Conservation (phyloP, 2,113 vertebrate species). For the Channa maculata region DNA sequence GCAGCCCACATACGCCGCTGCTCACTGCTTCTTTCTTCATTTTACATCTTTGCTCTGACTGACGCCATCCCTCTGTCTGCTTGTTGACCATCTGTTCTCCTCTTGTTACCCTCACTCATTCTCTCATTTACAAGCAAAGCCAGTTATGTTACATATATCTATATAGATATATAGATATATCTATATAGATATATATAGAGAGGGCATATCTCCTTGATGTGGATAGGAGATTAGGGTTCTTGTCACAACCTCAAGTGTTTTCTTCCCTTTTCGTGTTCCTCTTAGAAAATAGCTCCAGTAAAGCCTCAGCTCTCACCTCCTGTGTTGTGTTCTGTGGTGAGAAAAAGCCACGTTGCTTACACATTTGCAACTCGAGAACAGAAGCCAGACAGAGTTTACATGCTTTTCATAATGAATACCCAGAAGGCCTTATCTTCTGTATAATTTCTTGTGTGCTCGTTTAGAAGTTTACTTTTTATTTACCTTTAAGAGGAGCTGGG, state of each 20-base stretch:
- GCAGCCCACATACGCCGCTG: constrained; percentile 59
- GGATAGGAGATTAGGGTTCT: constrained; percentile 20
- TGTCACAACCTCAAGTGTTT: background rate
- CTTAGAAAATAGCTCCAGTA: constrained; percentile 18
- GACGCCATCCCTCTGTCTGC: constrained; percentile 27
- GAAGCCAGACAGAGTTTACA: background rate
- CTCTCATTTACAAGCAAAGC: constrained; percentile 19
- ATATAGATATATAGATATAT: too few species aligned
- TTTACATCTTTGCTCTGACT: constrained; percentile 41
- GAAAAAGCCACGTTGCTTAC: constrained; percentile 1
- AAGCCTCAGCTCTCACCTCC: constrained; percentile 9
- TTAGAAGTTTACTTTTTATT: constrained; percentile 31
- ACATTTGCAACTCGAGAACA: background rate
- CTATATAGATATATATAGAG: too few species aligned
- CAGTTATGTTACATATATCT: constrained; percentile 28
- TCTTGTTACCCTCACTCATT: constrained; percentile 25
- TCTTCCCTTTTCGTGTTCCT: constrained; percentile 4
- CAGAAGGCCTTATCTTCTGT: background rate
- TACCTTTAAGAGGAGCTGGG: constrained; percentile 17
- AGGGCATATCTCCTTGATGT: constrained; percentile 1
- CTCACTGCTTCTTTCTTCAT: constrained; percentile 45
- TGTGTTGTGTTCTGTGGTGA: constrained; percentile 6
- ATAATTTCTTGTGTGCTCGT: background rate
- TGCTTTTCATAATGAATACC: constrained; percentile 18
- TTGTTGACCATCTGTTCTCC: constrained; percentile 36